These are phyloP conservation scores for Lymantria dispar DNA, from an alignment of 2,888 invertebrate species.

Conservation along the genomic window DNA sequence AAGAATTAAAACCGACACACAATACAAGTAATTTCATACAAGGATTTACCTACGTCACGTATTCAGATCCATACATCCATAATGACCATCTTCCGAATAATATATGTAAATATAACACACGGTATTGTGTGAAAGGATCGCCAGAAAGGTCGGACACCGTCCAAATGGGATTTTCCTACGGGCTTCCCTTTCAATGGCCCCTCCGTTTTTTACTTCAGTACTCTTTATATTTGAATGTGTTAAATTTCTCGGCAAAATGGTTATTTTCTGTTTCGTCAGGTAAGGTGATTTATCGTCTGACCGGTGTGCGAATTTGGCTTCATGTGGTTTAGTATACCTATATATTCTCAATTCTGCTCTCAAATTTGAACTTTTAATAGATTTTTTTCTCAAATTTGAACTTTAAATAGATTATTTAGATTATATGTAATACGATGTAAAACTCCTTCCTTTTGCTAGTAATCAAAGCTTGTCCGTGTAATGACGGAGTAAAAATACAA, in stretches of 20 bases:
- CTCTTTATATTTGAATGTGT: constrained; percentile 59
- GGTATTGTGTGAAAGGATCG: constrained; percentile 45
- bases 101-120: constrained; percentile 56
- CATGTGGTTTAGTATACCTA: too few species aligned
- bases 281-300: constrained; percentile 48
- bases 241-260: constrained; percentile 76
- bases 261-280: constrained; percentile 53
- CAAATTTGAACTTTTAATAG: too few species aligned
- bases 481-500: too few species aligned
- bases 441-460: too few species aligned
- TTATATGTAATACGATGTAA: too few species aligned
- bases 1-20: constrained; percentile 17
- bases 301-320: constrained; percentile 22
- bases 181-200: constrained; percentile 55
- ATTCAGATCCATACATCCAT: constrained; percentile 46
- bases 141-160: constrained; percentile 62
- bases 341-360: too few species aligned
- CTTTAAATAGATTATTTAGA: too few species aligned
- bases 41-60: constrained; percentile 44
- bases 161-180: constrained; percentile 65
- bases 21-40: constrained; percentile 56
- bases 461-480: too few species aligned
- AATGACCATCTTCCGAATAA: constrained; percentile 66
- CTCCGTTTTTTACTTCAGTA: constrained; percentile 31
- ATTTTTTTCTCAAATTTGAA: too few species aligned